phyloP scores from a whole-genome alignment of 2,888 invertebrate species.

The Zele albiditarsus region DNA sequence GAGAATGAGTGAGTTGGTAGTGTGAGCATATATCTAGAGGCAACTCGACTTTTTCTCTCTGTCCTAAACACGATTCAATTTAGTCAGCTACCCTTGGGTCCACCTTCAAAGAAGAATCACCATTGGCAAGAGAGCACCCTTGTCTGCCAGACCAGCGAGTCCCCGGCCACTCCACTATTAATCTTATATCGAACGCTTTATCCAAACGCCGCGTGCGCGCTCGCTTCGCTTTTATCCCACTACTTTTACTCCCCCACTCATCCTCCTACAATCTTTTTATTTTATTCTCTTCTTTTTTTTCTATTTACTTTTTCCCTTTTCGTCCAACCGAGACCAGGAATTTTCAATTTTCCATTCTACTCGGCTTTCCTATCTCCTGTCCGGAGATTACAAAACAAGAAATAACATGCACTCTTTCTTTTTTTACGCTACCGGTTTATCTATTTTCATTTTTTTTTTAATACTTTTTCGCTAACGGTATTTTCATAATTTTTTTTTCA shows the following conservation, averaged over 20 bases:
- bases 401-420: background rate
- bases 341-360: slow-evolving; percentile 63
- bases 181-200: slow-evolving; percentile 73
- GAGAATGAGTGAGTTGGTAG: slow-evolving; percentile 29
- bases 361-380: background rate
- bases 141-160: slow-evolving; percentile 45
- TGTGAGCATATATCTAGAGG: slow-evolving; percentile 19
- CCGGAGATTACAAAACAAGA: slow-evolving; percentile 12
- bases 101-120: slow-evolving; percentile 72
- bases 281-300: background rate
- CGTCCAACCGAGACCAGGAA: slow-evolving; percentile 57
- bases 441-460: too few relatives aligned
- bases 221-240: slow-evolving; percentile 42
- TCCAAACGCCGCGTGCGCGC: slow-evolving; percentile 59
- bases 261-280: slow-evolving; percentile 43
- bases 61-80: slow-evolving; percentile 73
- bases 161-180: slow-evolving; percentile 68
- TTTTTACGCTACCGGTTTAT: background rate
- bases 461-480: too few relatives aligned
- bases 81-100: slow-evolving; percentile 69
- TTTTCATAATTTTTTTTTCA: too few relatives aligned
- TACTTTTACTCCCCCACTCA: slow-evolving; percentile 45
- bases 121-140: slow-evolving; percentile 62
- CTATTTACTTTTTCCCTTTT: slow-evolving; percentile 46
- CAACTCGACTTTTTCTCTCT: slow-evolving; percentile 51